Evolutionary conservation across 1,140 invertebrate species (phyloP).

Genomic region (Zophobas morio): DNA sequence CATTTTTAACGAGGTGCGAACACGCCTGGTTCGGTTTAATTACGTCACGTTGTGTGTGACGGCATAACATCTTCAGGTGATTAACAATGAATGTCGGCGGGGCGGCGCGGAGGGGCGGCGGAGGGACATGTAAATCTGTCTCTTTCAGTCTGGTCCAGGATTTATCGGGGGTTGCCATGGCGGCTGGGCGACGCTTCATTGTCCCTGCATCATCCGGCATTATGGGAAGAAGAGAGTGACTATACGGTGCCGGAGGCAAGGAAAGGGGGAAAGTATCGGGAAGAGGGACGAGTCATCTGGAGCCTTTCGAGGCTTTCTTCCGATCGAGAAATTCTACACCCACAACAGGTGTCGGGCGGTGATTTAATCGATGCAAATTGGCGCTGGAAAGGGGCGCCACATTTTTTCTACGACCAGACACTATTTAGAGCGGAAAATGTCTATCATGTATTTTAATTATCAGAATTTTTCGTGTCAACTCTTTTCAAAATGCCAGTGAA

Average conservation of each 20-base stretch:
- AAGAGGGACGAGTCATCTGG: slow-evolving; percentile 18
- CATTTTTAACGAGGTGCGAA: slow-evolving; percentile 2
- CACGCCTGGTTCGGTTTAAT: slow-evolving; percentile 11
- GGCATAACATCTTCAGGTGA: slow-evolving; percentile 2
- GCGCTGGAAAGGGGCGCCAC: neutral
- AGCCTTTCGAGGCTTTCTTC: slow-evolving; percentile 1
- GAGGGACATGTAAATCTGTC: slow-evolving; percentile 37
- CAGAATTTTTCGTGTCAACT: too few species aligned
- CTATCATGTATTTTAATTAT: too few species aligned
- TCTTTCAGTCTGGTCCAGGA: slow-evolving; percentile 45
- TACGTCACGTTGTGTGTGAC: neutral
- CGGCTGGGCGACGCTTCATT: slow-evolving; percentile 46
- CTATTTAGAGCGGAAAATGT: too few species aligned
- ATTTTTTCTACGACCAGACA: too few species aligned
- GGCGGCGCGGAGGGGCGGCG: neutral
- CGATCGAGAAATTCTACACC: slow-evolving; percentile 8
- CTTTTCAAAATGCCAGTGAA: too few species aligned
- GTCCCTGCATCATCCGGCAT: slow-evolving; percentile 53
- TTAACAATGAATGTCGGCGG: slow-evolving; percentile 10
- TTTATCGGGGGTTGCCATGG: slow-evolving; percentile 55
- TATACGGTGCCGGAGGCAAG: slow-evolving; percentile 35
- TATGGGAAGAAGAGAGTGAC: slow-evolving; percentile 52
- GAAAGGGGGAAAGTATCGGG: slow-evolving; percentile 26
- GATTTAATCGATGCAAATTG: slow-evolving; percentile 23
- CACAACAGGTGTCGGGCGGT: slow-evolving; percentile 17